Conservation (phyloP, 2,888 invertebrate species). For the Mystacides longicornis region DNA sequence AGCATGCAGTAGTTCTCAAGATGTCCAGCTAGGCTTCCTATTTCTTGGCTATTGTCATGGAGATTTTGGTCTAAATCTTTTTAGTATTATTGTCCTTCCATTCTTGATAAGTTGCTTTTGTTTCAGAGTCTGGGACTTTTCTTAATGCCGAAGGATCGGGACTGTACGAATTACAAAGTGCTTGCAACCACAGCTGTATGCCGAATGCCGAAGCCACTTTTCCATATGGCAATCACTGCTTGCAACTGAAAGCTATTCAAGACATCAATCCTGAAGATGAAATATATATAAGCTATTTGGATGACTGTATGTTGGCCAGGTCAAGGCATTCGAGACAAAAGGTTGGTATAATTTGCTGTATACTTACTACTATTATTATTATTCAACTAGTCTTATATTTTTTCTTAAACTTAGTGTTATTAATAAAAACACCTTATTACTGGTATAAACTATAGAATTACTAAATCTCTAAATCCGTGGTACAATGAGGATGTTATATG, state of each 20-base stretch:
- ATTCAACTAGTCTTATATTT: too few species aligned
- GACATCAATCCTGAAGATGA: constrained; percentile 77
- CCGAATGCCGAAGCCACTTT: constrained; percentile 86
- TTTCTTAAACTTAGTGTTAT: too few species aligned
- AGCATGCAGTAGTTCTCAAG: too few species aligned
- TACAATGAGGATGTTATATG: too few species aligned
- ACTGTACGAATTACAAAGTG: constrained; percentile 77
- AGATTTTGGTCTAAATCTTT: too few species aligned
- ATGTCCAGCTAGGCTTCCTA: too few species aligned
- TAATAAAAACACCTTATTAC: too few species aligned
- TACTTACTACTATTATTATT: too few species aligned
- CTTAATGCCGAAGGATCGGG: constrained; percentile 91
- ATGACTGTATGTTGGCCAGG: constrained; percentile 71
- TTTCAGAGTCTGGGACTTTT: constrained; percentile 62
- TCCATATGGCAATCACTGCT: constrained; percentile 69
- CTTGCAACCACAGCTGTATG: constrained; percentile 85
- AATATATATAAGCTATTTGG: constrained; percentile 84
- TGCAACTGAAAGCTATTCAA: constrained; percentile 63
- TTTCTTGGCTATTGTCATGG: too few species aligned
- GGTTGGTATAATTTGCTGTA: constrained; percentile 39
- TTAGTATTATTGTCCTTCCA: background rate
- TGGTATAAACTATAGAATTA: too few species aligned
- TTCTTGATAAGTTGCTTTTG: background rate
- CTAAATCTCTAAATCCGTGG: too few species aligned
- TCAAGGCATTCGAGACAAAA: constrained; percentile 85